phyloP scores from a whole-genome alignment of 2,888 invertebrate genomes.

The Neoitamus cyanurus region DNA sequence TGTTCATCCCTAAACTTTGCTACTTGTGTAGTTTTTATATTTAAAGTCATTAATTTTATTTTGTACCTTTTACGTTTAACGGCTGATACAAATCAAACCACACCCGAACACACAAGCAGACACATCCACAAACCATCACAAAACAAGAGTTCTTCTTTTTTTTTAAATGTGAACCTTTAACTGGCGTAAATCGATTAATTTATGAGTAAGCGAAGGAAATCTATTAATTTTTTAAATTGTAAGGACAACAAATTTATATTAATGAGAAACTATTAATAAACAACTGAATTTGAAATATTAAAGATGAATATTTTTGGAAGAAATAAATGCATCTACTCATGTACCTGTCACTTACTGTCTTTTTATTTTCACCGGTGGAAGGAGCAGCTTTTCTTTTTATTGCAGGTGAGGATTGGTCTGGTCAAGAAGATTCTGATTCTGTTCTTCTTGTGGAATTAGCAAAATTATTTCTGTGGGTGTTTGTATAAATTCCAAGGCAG shows the following conservation, averaged over 20 bases:
- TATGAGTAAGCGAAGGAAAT: slow-evolving; percentile 11
- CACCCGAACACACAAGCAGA: neutral
- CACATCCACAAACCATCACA: neutral
- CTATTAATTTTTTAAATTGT: slow-evolving; percentile 34
- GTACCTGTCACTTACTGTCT: slow-evolving; percentile 50
- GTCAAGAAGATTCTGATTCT: neutral
- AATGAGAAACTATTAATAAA: slow-evolving; percentile 43
- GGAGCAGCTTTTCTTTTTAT: neutral
- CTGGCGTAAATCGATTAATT: slow-evolving; percentile 25
- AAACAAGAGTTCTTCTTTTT: neutral
- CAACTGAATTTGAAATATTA: slow-evolving; percentile 46
- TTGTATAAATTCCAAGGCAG: too few relatives aligned
- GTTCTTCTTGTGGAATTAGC: too few relatives aligned
- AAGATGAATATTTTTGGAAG: slow-evolving; percentile 45
- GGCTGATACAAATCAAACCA: neutral
- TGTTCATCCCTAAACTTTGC: neutral
- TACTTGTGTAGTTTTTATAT: neutral
- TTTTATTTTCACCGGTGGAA: slow-evolving; percentile 31
- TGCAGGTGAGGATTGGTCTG: neutral
- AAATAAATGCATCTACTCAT: slow-evolving; percentile 52
- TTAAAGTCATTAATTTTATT: neutral
- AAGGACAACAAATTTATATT: slow-evolving; percentile 36
- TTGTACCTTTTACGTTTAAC: neutral
- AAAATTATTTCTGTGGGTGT: too few relatives aligned
- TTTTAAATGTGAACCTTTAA: neutral